Evolutionary conservation across 2,113 vertebrate species (phyloP).

Genomic region (Murina feae): DNA sequence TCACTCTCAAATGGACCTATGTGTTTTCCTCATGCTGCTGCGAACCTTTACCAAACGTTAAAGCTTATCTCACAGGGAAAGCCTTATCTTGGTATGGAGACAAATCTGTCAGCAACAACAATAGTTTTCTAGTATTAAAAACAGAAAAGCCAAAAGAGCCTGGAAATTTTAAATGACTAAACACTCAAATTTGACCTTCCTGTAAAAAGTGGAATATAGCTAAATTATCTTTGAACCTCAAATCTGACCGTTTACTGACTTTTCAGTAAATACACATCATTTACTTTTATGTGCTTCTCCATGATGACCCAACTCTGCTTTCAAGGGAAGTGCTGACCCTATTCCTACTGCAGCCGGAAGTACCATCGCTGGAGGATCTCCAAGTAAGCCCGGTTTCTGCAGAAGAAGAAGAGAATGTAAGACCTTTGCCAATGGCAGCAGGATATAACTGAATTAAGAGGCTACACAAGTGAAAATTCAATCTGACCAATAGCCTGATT

Average conservation of each 20-base stretch:
- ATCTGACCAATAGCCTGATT: not conserved
- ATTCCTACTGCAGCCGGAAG: conserved; percentile 90
- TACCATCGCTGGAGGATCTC: conserved; percentile 90
- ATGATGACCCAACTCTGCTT: conserved; percentile 85
- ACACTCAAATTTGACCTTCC: conserved; percentile 2
- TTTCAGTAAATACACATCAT: conserved; percentile 20
- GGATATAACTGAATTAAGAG: not conserved
- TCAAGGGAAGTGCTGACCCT: conserved; percentile 80
- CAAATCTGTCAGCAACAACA: conserved; percentile 2
- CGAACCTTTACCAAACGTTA: conserved; percentile 25
- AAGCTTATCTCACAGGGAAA: not conserved
- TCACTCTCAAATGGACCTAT: not conserved
- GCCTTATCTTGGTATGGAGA: not conserved
- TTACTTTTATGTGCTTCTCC: conserved; percentile 93
- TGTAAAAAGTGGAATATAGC: not conserved
- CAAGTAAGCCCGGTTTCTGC: conserved; percentile 92
- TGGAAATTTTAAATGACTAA: conserved; percentile 5
- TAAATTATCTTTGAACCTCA: not conserved
- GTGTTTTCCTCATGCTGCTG: not conserved
- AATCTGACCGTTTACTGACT: not conserved
- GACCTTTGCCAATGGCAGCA: not conserved
- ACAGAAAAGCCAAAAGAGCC: not conserved
- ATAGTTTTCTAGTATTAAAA: not conserved
- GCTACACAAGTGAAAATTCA: not conserved
- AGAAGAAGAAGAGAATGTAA: conserved; percentile 40